Base-by-base conservation (phyloP, 23 tunicate species). In the Trididemnum nubilum region DNA sequence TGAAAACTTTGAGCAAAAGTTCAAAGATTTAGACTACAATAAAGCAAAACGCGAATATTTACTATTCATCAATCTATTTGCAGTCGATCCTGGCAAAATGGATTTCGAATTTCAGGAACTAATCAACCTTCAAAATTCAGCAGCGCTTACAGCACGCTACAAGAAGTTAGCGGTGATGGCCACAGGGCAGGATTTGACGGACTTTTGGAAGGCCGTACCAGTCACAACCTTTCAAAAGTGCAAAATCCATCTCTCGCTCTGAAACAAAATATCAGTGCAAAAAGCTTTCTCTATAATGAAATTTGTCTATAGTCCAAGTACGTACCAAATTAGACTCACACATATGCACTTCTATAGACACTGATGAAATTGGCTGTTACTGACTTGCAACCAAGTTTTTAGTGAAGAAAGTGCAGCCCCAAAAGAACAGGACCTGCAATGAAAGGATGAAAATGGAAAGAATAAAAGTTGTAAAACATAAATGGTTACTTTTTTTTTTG, bases 201-300 rank as follows among this genome's bases (percentile, higher is more conserved):
- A 49, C 57, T 49, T 49, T 49, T 49, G 57, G 57, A 49, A 18
- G 57, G 57, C 57, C 57, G 57, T 49, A 49, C 57, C 57, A 49
- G 57, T 49, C 57, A 49, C 57, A 49, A 18, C 57, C 57, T 49
- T 49, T 49, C 18, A 12, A 49, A 18, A 49, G 57, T 49, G 57
- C 57, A 49, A 49, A 49, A 49, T 49, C 18, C 57, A 49, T 49
- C 57, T 49, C n/a, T n/a, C n/a, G n/a, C n/a, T n/a, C n/a, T n/a
- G n/a, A n/a, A n/a, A n/a, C n/a, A n/a, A n/a, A n/a, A 49, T 49
- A 49, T 49, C 57, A 18, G 57, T 49, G 57, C 57, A 18, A 49
- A 49, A 49, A 49, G 57, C 57, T 49, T 49, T 49, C 57, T 49
- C 57, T 49, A 18, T 18, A 49, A 49, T 49, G 57, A 49, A 49